Conservation (phyloP, 1,140 invertebrate species). For the Rhopalosiphum padi region DNA sequence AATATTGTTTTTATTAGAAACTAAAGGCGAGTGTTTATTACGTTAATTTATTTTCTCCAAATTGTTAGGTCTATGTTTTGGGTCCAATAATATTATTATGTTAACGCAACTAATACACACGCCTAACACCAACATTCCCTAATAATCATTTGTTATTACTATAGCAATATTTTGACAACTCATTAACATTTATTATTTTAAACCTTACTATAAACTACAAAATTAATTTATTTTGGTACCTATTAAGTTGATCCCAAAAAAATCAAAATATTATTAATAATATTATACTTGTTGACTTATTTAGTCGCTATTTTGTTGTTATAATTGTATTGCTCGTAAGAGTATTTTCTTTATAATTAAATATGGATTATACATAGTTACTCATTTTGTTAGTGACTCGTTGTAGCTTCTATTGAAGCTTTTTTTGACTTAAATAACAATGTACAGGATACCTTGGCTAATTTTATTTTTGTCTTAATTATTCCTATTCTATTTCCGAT, state of each 20-base stretch:
- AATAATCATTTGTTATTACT: slow-evolving; percentile 33
- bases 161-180: slow-evolving; percentile 36
- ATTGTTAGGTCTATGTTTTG: slow-evolving; percentile 58
- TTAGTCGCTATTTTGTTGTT: slow-evolving; percentile 56
- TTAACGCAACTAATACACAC: slow-evolving; percentile 38
- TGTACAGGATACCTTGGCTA: slow-evolving; percentile 37
- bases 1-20: slow-evolving; percentile 37
- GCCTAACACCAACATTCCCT: slow-evolving; percentile 56
- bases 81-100: slow-evolving; percentile 53
- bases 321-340: slow-evolving; percentile 42
- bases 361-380: slow-evolving; percentile 56
- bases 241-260: slow-evolving; percentile 41
- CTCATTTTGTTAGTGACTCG: slow-evolving; percentile 56
- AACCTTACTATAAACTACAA: slow-evolving; percentile 37
- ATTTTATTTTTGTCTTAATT: slow-evolving; percentile 33
- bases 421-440: slow-evolving; percentile 50
- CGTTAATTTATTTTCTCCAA: slow-evolving; percentile 48
- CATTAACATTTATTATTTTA: slow-evolving; percentile 32
- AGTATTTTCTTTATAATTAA: slow-evolving; percentile 51
- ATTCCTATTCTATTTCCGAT: neutral
- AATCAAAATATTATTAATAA: slow-evolving; percentile 53
- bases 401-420: slow-evolving; percentile 58
- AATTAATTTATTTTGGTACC: slow-evolving; percentile 53
- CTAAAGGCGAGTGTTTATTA: slow-evolving; percentile 34
- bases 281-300: slow-evolving; percentile 56